Percentiles rank a stretch among this genome's conserved stretches.
Evolutionary conservation across 2,888 invertebrate species (phyloP).

Genomic region (Drosophila nr. perissopoda): DNA sequence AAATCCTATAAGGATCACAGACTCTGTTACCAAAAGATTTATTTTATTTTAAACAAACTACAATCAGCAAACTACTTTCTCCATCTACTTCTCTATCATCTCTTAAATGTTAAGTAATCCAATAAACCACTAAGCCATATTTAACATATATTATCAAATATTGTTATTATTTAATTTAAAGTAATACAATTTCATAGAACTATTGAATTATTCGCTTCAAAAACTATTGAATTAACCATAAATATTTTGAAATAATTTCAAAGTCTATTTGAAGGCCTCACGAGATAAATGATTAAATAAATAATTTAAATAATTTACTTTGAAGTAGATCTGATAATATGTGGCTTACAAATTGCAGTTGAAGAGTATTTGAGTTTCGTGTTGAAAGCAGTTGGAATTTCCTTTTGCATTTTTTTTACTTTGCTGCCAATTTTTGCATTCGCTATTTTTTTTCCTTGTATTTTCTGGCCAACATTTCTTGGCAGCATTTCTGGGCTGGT

Average conservation of each 20-base stretch:
- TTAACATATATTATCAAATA: no score
- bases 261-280: no score
- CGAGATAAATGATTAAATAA: no score
- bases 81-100: neutral
- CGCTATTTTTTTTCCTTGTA: constrained; percentile 31
- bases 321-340: neutral
- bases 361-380: constrained; percentile 31
- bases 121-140: no score
- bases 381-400: neutral
- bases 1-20: neutral
- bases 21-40: neutral
- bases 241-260: no score
- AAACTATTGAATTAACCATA: no score
- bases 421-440: constrained; percentile 49
- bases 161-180: no score
- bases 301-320: no score
- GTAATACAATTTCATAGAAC: no score
- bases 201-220: neutral
- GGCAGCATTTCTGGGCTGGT: constrained; percentile 67
- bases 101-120: neutral
- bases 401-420: constrained; percentile 47
- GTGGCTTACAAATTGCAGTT: neutral
- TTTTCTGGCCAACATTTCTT: constrained; percentile 68
- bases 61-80: no score
- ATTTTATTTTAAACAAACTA: neutral